Evolutionary conservation across 2,113 vertebrate species (phyloP), one percentile per base, ranked within the genome.

Genomic region (Chloebia gouldiae): DNA sequence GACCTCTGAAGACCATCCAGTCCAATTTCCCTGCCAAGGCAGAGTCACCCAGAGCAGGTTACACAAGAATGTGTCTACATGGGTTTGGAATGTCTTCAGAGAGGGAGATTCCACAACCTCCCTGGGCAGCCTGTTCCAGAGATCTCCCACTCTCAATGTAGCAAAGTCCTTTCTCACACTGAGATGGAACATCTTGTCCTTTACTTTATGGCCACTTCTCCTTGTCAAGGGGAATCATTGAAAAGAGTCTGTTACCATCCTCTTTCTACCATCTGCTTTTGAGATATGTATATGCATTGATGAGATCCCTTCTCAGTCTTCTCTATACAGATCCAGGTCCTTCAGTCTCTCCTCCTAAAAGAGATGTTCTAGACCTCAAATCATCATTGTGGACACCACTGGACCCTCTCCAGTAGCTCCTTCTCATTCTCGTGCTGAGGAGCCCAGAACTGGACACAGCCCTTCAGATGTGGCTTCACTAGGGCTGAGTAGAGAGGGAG

Each of bases 161-260:
- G 11, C 31, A 81, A 50, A 37, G 14, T 13, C 65, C 27, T 65
- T 57, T 21, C 7, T 57, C 15, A 44, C 22, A 23, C 7, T 50
- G 37, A 44, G 8, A 13, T 33, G 10, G 33, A 50, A 9, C 15
- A 27, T 9, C 35, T 37, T 57, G 8, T 72, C 3, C 4, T 57
- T 42, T 50, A 50, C 6, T 64, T 65, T 57, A 20, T 16, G 27
- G 8, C 10, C 31, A 20, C 19, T 57, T 22, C 3, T 50, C 10
- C 22, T 49, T 5, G 27, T 37, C 15, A 13, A 0, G 1, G 21
- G 4, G 5, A 35, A 28, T n/a, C 12, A 31, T 9, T 8, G 18
- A 31, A 78, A 56, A 47, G 17, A 25, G 7, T 64, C 65, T 49
- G 50, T 13, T 21, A 56, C 5, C 42, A 37, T 31, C 31, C 14